A percentile compares a stretch with the other conserved stretches of the same genome.
Evolutionary conservation across 2,797 vertebrate species (phyloP).

Genomic region (Coracias cyanogaster): DNA sequence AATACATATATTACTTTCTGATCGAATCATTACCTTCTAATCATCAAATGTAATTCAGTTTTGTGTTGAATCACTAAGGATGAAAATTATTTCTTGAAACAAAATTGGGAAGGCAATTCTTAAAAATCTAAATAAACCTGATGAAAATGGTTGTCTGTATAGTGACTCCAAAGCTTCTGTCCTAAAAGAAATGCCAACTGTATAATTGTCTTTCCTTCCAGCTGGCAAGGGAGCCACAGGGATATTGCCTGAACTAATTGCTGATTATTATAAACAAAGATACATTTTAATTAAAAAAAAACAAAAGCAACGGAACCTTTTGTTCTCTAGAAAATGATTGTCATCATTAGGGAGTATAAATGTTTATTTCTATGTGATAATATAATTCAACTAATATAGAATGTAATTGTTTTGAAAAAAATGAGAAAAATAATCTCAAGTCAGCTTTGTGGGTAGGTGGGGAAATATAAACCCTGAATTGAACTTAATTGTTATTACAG

Average conservation of each 20-base stretch:
- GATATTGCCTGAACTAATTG: slow-evolving; percentile 60
- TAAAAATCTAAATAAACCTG: background rate
- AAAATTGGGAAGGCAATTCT: background rate
- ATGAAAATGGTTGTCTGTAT: background rate
- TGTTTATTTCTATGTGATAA: slow-evolving; percentile 35
- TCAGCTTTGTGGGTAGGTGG: slow-evolving; percentile 54
- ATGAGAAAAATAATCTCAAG: slow-evolving; percentile 42
- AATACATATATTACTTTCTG: background rate
- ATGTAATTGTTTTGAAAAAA: slow-evolving; percentile 51
- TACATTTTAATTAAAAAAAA: background rate
- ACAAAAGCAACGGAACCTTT: slow-evolving; percentile 21
- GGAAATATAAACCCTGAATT: slow-evolving; percentile 68
- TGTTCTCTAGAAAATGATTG: slow-evolving; percentile 50
- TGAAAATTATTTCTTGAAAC: background rate
- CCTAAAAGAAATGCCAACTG: slow-evolving; percentile 40
- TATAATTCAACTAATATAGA: slow-evolving; percentile 48
- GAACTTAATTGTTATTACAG: slow-evolving; percentile 71
- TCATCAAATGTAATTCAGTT: background rate
- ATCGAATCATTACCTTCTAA: background rate
- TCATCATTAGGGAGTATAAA: slow-evolving; percentile 29
- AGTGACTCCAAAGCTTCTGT: background rate
- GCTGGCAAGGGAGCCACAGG: slow-evolving; percentile 14
- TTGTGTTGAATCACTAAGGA: background rate
- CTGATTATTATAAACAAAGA: slow-evolving; percentile 57
- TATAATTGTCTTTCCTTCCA: slow-evolving; percentile 42